These are phyloP conservation scores for Chloebia gouldiae DNA, from an alignment of 2,113 vertebrate genomes.

Conservation along the genomic window DNA sequence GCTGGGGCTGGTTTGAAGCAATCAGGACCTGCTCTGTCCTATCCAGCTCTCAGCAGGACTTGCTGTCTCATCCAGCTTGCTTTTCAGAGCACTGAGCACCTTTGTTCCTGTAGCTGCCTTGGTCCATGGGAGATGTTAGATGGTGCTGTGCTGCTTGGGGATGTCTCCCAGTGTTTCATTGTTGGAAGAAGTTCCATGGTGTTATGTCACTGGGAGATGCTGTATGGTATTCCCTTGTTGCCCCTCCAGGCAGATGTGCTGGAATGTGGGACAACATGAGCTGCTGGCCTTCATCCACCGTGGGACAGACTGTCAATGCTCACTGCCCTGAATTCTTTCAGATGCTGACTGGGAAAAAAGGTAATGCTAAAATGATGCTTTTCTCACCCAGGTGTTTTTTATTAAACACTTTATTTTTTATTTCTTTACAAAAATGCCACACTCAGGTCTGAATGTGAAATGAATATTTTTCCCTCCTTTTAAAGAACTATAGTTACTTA, in stretches of 20 bases:
- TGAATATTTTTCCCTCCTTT: background rate
- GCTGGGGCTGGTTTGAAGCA: background rate
- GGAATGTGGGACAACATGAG: conserved; percentile 89
- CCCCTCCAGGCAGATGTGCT: conserved; percentile 61
- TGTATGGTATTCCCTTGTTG: background rate
- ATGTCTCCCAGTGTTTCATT: background rate
- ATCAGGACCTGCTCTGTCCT: background rate
- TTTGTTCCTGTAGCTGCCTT: background rate
- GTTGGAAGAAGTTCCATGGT: background rate
- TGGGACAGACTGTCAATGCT: conserved; percentile 78
- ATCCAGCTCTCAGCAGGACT: background rate
- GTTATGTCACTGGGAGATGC: background rate
- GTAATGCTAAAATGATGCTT: conserved; percentile 42
- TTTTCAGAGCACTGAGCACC: background rate
- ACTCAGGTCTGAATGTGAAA: background rate
- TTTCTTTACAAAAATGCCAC: background rate
- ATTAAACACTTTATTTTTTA: background rate
- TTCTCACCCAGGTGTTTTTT: background rate
- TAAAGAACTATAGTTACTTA: background rate
- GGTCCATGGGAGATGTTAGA: background rate
- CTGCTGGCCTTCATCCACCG: conserved; percentile 83
- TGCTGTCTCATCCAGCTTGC: background rate
- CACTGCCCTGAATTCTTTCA: conserved; percentile 82
- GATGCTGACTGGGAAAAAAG: conserved; percentile 75
- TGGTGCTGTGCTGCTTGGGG: background rate